Conservation (phyloP, 2,113 vertebrate species). For the Scartelaos histophorus region DNA sequence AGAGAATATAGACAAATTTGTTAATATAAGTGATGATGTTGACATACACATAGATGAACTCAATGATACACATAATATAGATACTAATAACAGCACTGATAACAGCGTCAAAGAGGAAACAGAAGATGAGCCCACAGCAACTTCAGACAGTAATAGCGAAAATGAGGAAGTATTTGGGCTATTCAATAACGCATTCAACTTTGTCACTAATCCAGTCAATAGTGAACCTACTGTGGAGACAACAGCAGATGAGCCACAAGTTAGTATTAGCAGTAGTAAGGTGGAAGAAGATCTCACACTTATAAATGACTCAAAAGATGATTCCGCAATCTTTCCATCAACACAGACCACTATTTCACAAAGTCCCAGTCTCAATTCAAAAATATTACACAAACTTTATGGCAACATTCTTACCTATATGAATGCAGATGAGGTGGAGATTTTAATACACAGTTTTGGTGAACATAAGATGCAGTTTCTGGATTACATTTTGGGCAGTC, state of each 20-base stretch:
- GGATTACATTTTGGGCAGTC: conserved; percentile 59
- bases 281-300: conserved; percentile 19
- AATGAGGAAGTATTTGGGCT: conserved; percentile 33
- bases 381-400: conserved; percentile 45
- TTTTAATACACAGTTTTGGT: conserved; percentile 61
- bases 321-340: conserved; percentile 1
- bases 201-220: conserved; percentile 29
- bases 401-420: conserved; percentile 53
- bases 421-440: conserved; percentile 33
- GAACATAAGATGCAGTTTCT: conserved; percentile 68
- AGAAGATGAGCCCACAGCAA: background rate
- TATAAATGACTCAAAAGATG: background rate
- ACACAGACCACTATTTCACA: background rate
- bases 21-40: background rate
- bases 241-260: background rate
- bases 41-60: background rate
- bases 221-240: background rate
- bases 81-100: background rate
- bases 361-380: conserved; percentile 22
- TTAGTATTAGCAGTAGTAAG: background rate
- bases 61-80: background rate
- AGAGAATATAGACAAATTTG: background rate
- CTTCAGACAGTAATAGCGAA: background rate
- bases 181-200: conserved; percentile 42
- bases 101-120: background rate